Evolutionary conservation across 2,888 invertebrate genomes (phyloP).

Genomic region (Microplitis deprimator): DNA sequence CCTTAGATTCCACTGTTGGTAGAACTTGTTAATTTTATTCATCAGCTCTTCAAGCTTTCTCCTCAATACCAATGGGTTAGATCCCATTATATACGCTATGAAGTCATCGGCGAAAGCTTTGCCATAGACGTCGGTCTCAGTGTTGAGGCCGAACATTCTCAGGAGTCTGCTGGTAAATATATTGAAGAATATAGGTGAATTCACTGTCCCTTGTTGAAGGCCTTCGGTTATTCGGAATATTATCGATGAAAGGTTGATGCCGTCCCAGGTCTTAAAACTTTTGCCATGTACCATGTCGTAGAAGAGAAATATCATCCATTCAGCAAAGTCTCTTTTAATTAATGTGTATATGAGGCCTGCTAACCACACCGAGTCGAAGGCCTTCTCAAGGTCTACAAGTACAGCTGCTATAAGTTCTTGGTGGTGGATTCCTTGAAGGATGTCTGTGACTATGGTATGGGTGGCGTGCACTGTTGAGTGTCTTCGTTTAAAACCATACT

Average conservation of each 20-base stretch:
- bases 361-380: slow-evolving; percentile 38
- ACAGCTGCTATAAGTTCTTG: no score
- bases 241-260: not conserved
- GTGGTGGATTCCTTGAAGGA: no score
- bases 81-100: slow-evolving; percentile 22
- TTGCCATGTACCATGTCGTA: slow-evolving; percentile 29
- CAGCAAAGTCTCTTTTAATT: slow-evolving; percentile 22
- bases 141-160: slow-evolving; percentile 34
- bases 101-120: slow-evolving; percentile 44
- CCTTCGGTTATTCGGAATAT: slow-evolving; percentile 23
- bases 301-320: not conserved
- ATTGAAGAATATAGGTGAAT: slow-evolving; percentile 36
- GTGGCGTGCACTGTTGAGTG: no score
- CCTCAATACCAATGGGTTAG: not conserved
- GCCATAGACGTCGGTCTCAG: not conserved
- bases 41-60: slow-evolving; percentile 20
- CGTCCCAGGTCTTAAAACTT: slow-evolving; percentile 8
- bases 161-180: slow-evolving; percentile 40
- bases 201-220: slow-evolving; percentile 34
- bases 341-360: slow-evolving; percentile 29
- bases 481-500: no score
- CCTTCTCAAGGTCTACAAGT: slow-evolving; percentile 32
- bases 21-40: slow-evolving; percentile 35
- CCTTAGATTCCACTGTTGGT: not conserved
- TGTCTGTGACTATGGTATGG: no score